Percentiles rank a stretch among this genome's conserved stretches.
These are phyloP conservation scores for Conops quadrifasciatus DNA, from an alignment of 2,888 invertebrate species.

Conservation along the genomic window DNA sequence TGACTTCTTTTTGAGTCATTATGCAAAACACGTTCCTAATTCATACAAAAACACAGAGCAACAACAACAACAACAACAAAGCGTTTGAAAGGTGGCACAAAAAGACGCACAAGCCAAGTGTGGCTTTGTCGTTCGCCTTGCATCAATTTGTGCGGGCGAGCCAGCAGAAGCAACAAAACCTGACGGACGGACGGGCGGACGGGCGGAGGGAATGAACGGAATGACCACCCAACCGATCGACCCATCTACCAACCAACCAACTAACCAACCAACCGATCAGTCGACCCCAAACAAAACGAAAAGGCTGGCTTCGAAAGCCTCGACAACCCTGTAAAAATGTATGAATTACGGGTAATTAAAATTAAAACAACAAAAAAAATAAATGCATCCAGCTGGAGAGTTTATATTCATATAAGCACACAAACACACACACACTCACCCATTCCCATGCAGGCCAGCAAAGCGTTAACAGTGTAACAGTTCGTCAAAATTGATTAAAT, in stretches of 20 bases:
- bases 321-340: neutral
- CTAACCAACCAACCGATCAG: too few species aligned
- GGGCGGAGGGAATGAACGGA: neutral
- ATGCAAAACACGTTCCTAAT: slow-evolving; percentile 60
- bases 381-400: too few species aligned
- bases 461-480: neutral
- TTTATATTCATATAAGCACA: too few species aligned
- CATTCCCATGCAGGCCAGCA: neutral
- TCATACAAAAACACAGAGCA: slow-evolving; percentile 40
- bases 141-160: slow-evolving; percentile 21
- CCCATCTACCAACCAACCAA: too few species aligned
- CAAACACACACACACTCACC: neutral
- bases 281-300: too few species aligned
- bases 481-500: neutral
- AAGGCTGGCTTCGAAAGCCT: neutral
- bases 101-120: neutral
- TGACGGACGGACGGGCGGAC: neutral
- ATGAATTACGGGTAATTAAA: slow-evolving; percentile 3
- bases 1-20: slow-evolving; percentile 31
- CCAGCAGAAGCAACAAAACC: slow-evolving; percentile 1
- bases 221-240: too few species aligned
- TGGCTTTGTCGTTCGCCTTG: neutral
- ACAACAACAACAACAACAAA: slow-evolving; percentile 34
- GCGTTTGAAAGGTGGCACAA: slow-evolving; percentile 17
- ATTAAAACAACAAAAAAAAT: neutral